Conservation (phyloP, 2,797 vertebrate species). For the Aldrovandia affinis region DNA sequence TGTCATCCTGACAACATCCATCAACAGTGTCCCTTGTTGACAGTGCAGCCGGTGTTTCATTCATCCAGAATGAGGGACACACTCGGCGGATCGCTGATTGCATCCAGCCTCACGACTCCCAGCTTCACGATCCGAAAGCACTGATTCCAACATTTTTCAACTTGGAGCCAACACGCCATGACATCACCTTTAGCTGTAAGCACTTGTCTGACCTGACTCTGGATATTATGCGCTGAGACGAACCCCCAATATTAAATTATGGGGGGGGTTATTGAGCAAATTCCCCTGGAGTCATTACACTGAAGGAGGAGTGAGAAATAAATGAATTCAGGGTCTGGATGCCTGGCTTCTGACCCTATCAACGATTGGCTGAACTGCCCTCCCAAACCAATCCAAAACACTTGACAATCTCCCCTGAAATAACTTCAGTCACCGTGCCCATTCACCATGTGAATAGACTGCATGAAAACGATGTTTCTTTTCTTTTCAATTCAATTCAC, state of each 20-base stretch:
- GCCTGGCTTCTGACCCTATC: conserved; percentile 55
- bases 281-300: background rate
- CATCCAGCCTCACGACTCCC: background rate
- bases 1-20: background rate
- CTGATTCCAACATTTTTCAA: background rate
- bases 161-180: conserved; percentile 35
- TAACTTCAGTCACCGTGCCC: conserved; percentile 65
- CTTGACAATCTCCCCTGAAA: conserved; percentile 43
- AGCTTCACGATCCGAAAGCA: background rate
- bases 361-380: conserved; percentile 49
- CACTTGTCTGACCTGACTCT: conserved; percentile 41
- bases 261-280: conserved; percentile 41
- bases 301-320: conserved; percentile 48
- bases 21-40: background rate
- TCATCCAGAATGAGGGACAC: background rate
- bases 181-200: conserved; percentile 50
- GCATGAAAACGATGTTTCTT: conserved; percentile 25
- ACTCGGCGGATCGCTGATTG: background rate
- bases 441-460: conserved; percentile 43
- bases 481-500: no score
- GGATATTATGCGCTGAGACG: conserved; percentile 38
- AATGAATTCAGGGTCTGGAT: conserved; percentile 27
- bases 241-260: conserved; percentile 46
- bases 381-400: conserved; percentile 56
- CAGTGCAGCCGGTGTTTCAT: background rate